Percentiles rank a stretch among this genome's conserved stretches.
Evolutionary conservation across 2,888 invertebrate genomes (phyloP).

Genomic region (Pheosia gnoma): DNA sequence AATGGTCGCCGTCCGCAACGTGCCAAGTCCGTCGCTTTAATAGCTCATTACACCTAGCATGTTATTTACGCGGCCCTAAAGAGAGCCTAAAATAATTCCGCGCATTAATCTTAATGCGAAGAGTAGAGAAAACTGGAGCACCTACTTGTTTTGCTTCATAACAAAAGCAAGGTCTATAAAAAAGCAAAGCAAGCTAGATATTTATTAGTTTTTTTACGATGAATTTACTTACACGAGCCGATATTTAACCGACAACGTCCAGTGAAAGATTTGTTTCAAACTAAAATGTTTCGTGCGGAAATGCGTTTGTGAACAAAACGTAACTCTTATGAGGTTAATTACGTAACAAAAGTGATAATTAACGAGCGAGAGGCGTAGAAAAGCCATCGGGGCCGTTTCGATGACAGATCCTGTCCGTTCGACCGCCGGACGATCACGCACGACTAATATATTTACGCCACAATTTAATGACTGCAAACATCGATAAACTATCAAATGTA

Average conservation of each 20-base stretch:
- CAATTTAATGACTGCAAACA: slow-evolving; percentile 57
- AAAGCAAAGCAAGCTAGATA: slow-evolving; percentile 10
- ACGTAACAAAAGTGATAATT: slow-evolving; percentile 65
- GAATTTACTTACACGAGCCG: slow-evolving; percentile 9
- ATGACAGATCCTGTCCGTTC: slow-evolving; percentile 61
- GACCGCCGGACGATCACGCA: slow-evolving; percentile 29
- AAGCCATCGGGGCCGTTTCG: slow-evolving; percentile 51
- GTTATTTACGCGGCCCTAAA: slow-evolving; percentile 59
- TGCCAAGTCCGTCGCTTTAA: slow-evolving; percentile 69
- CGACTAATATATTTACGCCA: slow-evolving; percentile 56
- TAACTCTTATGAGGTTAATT: slow-evolving; percentile 47
- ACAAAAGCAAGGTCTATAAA: slow-evolving; percentile 40
- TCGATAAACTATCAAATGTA: slow-evolving; percentile 64
- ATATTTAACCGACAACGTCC: slow-evolving; percentile 17
- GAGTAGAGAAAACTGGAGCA: slow-evolving; percentile 52
- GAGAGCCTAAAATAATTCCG: slow-evolving; percentile 59
- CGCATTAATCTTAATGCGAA: slow-evolving; percentile 53
- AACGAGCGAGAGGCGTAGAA: slow-evolving; percentile 66
- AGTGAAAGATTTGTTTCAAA: slow-evolving; percentile 2
- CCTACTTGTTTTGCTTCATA: slow-evolving; percentile 35
- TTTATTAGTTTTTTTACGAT: slow-evolving; percentile 24
- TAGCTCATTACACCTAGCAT: slow-evolving; percentile 61
- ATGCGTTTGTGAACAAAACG: slow-evolving; percentile 34
- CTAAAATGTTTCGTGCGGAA: neutral
- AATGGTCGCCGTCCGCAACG: slow-evolving; percentile 44